Base-by-base conservation (phyloP, 2,797 vertebrate species). In the Anguilla megastoma region DNA sequence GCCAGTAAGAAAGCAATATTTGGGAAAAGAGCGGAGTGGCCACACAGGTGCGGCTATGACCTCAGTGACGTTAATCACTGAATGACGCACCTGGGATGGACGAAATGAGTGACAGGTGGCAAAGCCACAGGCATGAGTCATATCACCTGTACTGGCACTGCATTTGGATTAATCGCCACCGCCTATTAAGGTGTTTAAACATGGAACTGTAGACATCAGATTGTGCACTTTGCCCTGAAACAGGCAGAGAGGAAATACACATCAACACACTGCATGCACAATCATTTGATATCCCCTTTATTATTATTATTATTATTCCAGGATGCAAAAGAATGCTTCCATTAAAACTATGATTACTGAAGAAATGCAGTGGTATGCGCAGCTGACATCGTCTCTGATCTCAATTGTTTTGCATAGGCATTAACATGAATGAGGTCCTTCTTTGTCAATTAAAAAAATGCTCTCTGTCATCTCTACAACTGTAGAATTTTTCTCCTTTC, bases 121-220 rank as follows among this genome's bases (percentile, higher is more conserved):
- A 84, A 84, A 56, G 50, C 83, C 50, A 30, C 83, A 84, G 52
- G 2, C 16, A 41, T 18, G 14, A 58, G 24, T 54, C n/a, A 54
- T 54, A 27, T n/a, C 24, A 16, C 82, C 82, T 54, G 48, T 27
- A 54, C 2, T 54, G 45, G 21, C 82, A 84, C 41, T 30, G n/a
- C 4, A 50, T n/a, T 52, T 12, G 16, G 45, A n/a, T 6, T 18
- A 84, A 54, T 33, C 12, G 50, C 52, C n/a, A 58, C 50, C 27
- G 50, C 83, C 83, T 82, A 84, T 56, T 8, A 27, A 58, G 83
- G 12, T 54, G 52, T 58, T 84, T 76, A 54, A 52, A 84, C 50
- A 84, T 56, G 56, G 52, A 18, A 14, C 50, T 36, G 52, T 56
- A 3, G 2, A 9, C 21, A 14, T 33, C 83, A n/a, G 50, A 30